Conservation (phyloP, 2,113 vertebrate species). For the Xerus inauris region DNA sequence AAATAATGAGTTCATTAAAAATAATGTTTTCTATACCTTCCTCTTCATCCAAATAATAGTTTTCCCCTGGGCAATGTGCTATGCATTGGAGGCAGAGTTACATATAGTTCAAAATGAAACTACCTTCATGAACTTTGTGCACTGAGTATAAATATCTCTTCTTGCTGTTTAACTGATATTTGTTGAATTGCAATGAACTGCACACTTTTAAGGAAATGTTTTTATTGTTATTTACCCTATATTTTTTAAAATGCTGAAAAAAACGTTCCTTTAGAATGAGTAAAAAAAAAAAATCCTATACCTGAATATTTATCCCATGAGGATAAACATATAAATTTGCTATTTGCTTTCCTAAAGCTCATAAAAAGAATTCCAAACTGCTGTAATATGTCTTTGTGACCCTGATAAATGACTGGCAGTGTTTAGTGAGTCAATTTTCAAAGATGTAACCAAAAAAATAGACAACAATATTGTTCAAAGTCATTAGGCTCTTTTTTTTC, state of each 20-base stretch:
- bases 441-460: not conserved
- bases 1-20: not conserved
- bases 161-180: not conserved
- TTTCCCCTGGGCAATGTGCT: not conserved
- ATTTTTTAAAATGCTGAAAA: not conserved
- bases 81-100: not conserved
- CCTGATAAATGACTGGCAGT: not conserved
- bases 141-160: not conserved
- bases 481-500: not conserved
- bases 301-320: not conserved
- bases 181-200: not conserved
- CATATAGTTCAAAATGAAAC: not conserved
- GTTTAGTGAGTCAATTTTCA: not conserved
- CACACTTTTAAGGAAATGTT: not conserved
- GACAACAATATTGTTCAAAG: not conserved
- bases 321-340: not conserved
- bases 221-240: not conserved
- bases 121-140: not conserved
- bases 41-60: not conserved
- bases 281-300: not conserved
- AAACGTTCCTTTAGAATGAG: not conserved
- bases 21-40: not conserved
- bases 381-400: not conserved
- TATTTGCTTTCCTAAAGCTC: not conserved
- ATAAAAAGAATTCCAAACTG: not conserved